These are phyloP conservation scores for Mustelus asterias DNA, from an alignment of 2,113 vertebrate genomes.

Conservation along the genomic window DNA sequence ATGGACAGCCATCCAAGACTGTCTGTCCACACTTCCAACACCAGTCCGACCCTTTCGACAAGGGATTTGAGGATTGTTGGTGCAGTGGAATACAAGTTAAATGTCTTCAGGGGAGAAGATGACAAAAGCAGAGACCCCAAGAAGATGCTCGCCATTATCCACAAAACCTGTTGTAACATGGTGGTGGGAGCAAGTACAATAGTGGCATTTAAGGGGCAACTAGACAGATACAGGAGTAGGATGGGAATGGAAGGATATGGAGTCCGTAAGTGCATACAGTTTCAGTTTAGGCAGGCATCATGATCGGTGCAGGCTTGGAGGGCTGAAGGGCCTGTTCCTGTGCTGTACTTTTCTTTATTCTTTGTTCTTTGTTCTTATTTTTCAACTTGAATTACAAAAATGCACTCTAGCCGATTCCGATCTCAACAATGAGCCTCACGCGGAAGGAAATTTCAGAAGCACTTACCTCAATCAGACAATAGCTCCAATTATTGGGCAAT, in stretches of 20 bases:
- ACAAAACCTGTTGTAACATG: no score
- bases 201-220: no score
- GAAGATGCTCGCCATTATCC: neutral
- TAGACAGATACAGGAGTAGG: no score
- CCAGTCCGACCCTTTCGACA: neutral
- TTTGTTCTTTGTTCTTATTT: no score
- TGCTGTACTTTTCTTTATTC: no score
- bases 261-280: no score
- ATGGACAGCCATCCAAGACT: neutral
- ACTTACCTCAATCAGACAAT: neutral
- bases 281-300: no score
- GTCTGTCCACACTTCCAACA: neutral
- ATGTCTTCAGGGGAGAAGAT: neutral
- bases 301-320: no score
- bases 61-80: neutral
- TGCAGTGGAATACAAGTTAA: neutral
- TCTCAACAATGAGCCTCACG: neutral
- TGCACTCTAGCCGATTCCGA: neutral
- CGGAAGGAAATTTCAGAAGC: neutral
- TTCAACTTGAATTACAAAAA: neutral
- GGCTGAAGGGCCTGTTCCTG: no score
- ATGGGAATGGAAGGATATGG: no score
- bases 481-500: neutral
- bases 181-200: no score
- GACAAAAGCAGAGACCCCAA: neutral